Conservation (phyloP, 2,797 vertebrate genomes). For the Echiichthys vipera region DNA sequence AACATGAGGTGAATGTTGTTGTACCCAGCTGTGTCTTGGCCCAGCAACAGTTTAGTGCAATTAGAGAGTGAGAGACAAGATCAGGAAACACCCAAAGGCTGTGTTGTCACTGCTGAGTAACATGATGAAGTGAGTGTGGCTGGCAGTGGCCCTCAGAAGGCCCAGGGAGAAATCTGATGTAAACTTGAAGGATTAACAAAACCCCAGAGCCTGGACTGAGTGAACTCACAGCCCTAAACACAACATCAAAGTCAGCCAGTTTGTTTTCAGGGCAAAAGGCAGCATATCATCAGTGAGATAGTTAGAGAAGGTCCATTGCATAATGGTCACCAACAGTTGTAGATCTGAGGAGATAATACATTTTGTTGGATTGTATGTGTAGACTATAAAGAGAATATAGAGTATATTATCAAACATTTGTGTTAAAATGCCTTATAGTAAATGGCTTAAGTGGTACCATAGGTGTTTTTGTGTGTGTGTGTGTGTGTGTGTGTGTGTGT, state of each 20-base stretch:
- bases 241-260: conserved; percentile 8
- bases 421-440: conserved; percentile 11
- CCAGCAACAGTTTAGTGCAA: conserved; percentile 47
- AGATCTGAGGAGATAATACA: neutral
- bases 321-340: neutral
- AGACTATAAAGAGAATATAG: conserved; percentile 2
- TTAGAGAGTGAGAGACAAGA: conserved; percentile 66
- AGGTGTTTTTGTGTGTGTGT: conserved; percentile 14
- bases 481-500: neutral
- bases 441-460: conserved; percentile 5
- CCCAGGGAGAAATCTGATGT: conserved; percentile 57
- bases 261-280: conserved; percentile 4
- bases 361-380: conserved; percentile 7
- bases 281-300: neutral
- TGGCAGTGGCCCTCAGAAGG: conserved; percentile 59
- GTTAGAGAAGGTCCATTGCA: neutral
- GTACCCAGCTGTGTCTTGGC: conserved; percentile 65
- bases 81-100: conserved; percentile 69
- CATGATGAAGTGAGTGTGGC: conserved; percentile 68
- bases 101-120: conserved; percentile 64
- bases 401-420: neutral
- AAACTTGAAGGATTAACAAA: conserved; percentile 52
- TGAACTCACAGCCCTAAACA: conserved; percentile 32
- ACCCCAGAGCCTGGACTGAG: conserved; percentile 25
- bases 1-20: conserved; percentile 60